These are phyloP conservation scores for Dendrolimus houi DNA, from an alignment of 2,888 invertebrate species.

Conservation along the genomic window DNA sequence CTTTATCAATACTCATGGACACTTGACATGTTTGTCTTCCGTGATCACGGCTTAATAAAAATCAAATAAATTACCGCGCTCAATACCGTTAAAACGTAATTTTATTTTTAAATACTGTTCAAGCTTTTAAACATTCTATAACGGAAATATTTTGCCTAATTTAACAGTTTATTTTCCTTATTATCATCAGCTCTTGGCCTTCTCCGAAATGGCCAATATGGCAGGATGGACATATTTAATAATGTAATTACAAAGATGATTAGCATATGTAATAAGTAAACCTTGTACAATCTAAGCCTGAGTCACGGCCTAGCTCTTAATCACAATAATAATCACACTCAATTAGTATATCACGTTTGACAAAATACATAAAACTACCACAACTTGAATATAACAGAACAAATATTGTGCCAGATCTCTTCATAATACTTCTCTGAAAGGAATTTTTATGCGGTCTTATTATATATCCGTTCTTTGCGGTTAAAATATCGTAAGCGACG, in stretches of 20 bases:
- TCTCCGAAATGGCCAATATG: not conserved
- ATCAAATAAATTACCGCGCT: too few species aligned
- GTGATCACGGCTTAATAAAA: too few species aligned
- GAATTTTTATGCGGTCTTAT: not conserved
- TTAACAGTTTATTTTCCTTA: not conserved
- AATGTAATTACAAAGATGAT: not conserved
- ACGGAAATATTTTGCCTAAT: too few species aligned
- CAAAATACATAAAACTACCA: conserved; percentile 34
- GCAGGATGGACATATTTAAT: not conserved
- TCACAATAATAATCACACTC: conserved; percentile 1
- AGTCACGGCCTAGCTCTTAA: too few species aligned
- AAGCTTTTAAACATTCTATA: too few species aligned
- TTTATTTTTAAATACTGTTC: too few species aligned
- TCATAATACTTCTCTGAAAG: not conserved
- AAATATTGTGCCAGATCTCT: conserved; percentile 14
- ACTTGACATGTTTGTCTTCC: too few species aligned
- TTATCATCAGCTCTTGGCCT: not conserved
- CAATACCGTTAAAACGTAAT: too few species aligned
- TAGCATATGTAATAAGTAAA: not conserved
- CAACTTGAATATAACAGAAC: conserved; percentile 18
- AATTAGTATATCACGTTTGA: conserved; percentile 44
- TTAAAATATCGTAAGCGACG: not conserved
- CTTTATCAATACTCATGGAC: too few species aligned
- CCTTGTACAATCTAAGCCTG: not conserved
- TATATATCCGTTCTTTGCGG: not conserved